A percentile compares a stretch with the other conserved stretches of the same genome.
Conservation (phyloP, 2,113 vertebrate genomes). For the Stegastes partitus region DNA sequence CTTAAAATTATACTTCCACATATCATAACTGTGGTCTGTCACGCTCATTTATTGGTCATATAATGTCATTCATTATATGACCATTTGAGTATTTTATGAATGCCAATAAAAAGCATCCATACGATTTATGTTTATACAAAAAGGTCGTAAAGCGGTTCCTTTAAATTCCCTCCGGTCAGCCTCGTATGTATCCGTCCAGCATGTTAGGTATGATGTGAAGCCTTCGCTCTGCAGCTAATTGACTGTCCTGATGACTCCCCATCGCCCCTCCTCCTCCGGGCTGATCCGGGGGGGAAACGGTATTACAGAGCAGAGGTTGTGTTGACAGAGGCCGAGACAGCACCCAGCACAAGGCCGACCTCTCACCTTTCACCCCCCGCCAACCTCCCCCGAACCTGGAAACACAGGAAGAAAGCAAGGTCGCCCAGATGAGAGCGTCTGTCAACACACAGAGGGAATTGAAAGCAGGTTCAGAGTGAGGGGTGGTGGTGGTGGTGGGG, state of each 20-base stretch:
- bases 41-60: slow-evolving; percentile 4
- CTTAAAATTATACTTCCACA: background rate
- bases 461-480: slow-evolving; percentile 66
- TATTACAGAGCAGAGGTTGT: slow-evolving; percentile 77
- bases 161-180: slow-evolving; percentile 11
- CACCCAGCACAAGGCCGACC: slow-evolving; percentile 70
- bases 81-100: slow-evolving; percentile 7
- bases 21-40: background rate
- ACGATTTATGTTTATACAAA: slow-evolving; percentile 8
- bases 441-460: slow-evolving; percentile 74
- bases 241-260: slow-evolving; percentile 55
- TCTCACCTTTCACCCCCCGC: slow-evolving; percentile 68
- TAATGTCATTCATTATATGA: background rate
- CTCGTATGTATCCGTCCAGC: background rate
- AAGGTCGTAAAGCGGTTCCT: slow-evolving; percentile 36
- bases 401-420: slow-evolving; percentile 80
- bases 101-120: slow-evolving; percentile 29
- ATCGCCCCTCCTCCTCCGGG: slow-evolving; percentile 18
- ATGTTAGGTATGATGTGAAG: slow-evolving; percentile 12
- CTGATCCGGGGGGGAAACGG: slow-evolving; percentile 65
- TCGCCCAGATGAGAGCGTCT: slow-evolving; percentile 77
- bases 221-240: slow-evolving; percentile 65
- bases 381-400: slow-evolving; percentile 58
- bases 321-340: slow-evolving; percentile 80
- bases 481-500: too few relatives aligned